Conservation (phyloP, 1,140 invertebrate species). For the Carcinoscorpius rotundicauda region DNA sequence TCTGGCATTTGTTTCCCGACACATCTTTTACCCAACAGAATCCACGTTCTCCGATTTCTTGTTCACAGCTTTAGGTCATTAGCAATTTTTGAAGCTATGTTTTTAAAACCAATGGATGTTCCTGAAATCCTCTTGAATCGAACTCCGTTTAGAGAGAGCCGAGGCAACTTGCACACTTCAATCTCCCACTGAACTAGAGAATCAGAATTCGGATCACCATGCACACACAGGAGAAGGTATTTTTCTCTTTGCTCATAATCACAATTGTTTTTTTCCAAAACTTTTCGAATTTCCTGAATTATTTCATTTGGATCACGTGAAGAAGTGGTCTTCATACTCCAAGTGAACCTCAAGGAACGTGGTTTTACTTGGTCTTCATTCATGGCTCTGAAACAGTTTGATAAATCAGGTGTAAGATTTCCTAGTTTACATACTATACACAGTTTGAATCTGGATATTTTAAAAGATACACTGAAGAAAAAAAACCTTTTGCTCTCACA, state of each 20-base stretch:
- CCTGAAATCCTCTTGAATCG: constrained; percentile 99
- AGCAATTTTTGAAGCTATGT: constrained; percentile 99
- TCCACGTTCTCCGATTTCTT: background rate
- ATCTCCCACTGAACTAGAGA: constrained; percentile 99
- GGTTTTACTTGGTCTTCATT: constrained; percentile 92
- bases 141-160: constrained; percentile 95
- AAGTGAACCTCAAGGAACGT: constrained; percentile 92
- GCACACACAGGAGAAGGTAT: constrained; percentile 92
- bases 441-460: too few relatives aligned
- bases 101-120: constrained; percentile 99
- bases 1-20: too few relatives aligned
- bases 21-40: too few relatives aligned
- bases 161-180: constrained; percentile 97
- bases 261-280: constrained; percentile 96
- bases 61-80: constrained; percentile 95
- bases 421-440: background rate
- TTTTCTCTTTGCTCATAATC: constrained; percentile 98
- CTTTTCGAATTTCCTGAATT: constrained; percentile 98
- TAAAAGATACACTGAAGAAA: too few relatives aligned
- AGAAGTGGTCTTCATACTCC: constrained; percentile 99
- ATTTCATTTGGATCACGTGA: constrained; percentile 97
- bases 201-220: constrained; percentile 97
- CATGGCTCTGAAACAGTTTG: constrained; percentile 37
- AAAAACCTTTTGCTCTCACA: too few relatives aligned
- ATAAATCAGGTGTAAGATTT: background rate